Base-by-base conservation (phyloP, 2,113 vertebrate genomes). In the Hydrochoerus hydrochaeris region DNA sequence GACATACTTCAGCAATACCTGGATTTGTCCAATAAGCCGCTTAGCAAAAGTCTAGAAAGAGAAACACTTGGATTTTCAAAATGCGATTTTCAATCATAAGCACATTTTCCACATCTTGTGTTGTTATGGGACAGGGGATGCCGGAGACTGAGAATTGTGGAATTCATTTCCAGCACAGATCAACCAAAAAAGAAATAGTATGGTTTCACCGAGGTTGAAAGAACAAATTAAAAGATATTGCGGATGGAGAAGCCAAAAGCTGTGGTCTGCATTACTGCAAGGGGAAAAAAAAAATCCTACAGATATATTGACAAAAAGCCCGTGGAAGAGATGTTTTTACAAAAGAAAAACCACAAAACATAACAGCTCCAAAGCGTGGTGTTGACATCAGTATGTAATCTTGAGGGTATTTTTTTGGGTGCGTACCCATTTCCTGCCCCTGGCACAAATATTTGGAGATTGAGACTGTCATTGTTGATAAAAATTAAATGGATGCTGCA, bases 401-500 rank as follows among this genome's bases (percentile, higher is more conserved):
- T 91, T 73, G 95, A 96, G 96, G 91, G 85, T 91, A 97, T 97
- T 97, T 97, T 97, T 52, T 93, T 44, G 94, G 96, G 94, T 80
- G 58, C 32, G 0, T 94, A 92, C 88, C 94, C 91, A 89, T 95
- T 96, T 95, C 96, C 98, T 97, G 96, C 95, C 83, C 94, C 96
- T 97, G 97, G 95, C 90, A 92, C 94, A 98, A 97, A 98, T 95
- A 97, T 97, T 96, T 97, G 88, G 96, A 98, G 95, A 98, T 97
- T 97, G 94, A 77, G 95, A 94, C 97, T 97, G 96, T 97, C 97
- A 82, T 95, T 98, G 90, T 97, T 97, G 97, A 98, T 98, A 97
- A 95, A 95, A 97, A 97, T 97, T 90, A 98, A 98, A 97, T 96
- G 82, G 96, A 95, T 95, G 95, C 91, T 1, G 1, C 95, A 88